Evolutionary conservation across 2,888 invertebrate species (phyloP).

Genomic region (Acanthosoma haemorrhoidale): DNA sequence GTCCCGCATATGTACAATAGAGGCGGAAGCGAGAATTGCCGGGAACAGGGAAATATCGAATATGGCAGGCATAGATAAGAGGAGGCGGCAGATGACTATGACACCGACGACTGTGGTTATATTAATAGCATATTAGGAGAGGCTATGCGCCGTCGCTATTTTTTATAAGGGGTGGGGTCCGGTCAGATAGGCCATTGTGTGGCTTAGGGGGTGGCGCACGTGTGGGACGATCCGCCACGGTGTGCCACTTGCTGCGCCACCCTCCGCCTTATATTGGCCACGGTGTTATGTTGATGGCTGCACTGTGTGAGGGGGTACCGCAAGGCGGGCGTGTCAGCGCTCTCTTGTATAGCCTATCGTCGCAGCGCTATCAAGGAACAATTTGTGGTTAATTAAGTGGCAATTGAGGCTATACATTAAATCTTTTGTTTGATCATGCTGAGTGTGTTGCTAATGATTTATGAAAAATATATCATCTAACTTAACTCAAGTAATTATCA

Average conservation of each 20-base stretch:
- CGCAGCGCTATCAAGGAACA: neutral
- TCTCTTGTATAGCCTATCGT: too few relatives aligned
- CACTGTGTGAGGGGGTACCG: too few relatives aligned
- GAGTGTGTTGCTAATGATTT: too few relatives aligned
- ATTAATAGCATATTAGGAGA: constrained; percentile 3
- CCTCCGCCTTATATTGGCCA: neutral
- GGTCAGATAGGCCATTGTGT: constrained; percentile 16
- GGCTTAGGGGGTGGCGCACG: constrained; percentile 39
- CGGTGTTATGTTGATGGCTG: too few relatives aligned
- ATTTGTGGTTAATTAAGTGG: too few relatives aligned
- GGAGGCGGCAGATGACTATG: neutral
- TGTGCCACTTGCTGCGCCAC: constrained; percentile 24
- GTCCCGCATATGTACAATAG: neutral
- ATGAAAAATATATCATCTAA: too few relatives aligned
- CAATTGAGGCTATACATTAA: too few relatives aligned
- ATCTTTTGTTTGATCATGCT: too few relatives aligned
- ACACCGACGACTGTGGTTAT: neutral
- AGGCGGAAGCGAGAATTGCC: constrained; percentile 5
- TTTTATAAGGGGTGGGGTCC: neutral
- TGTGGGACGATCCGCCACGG: constrained; percentile 36
- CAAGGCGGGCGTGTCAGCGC: too few relatives aligned
- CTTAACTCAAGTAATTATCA: too few relatives aligned
- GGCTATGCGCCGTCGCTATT: neutral
- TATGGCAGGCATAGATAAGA: neutral
- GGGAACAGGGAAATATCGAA: neutral